Conservation (phyloP, 2,888 invertebrate species). For the Crocallis elinguaria region DNA sequence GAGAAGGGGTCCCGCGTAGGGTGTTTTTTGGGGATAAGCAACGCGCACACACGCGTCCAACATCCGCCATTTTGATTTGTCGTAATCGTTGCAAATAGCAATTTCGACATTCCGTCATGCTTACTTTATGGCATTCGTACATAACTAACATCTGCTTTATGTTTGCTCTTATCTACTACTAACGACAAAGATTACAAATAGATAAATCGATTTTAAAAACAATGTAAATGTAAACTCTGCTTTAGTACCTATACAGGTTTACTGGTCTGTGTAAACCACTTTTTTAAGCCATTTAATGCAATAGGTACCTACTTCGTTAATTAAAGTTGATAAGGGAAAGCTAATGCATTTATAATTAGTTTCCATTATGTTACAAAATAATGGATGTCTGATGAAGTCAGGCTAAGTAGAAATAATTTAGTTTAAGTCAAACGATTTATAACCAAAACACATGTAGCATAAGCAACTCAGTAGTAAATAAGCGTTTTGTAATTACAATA, state of each 20-base stretch:
- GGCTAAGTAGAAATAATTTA: neutral
- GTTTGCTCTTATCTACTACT: conserved; percentile 10
- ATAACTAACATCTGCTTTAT: conserved; percentile 15
- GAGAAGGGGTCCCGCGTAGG: conserved; percentile 46
- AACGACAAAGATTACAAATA: conserved; percentile 3
- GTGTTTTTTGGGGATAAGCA: conserved; percentile 37
- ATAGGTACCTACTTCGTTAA: no score
- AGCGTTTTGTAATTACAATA: neutral
- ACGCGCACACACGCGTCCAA: conserved; percentile 39
- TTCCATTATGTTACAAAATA: neutral
- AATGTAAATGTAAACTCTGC: neutral
- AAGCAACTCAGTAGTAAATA: neutral
- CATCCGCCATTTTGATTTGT: conserved; percentile 58
- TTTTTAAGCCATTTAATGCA: no score
- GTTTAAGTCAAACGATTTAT: neutral
- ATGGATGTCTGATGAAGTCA: neutral
- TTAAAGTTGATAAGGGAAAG: neutral
- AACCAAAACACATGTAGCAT: neutral
- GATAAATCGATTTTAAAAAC: conserved; percentile 7
- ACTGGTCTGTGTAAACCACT: no score
- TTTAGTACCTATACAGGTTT: neutral
- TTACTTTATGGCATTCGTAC: conserved; percentile 5
- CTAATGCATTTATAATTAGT: neutral
- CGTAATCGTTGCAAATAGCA: conserved; percentile 36
- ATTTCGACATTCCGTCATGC: conserved; percentile 21